Base-by-base conservation (phyloP, 2,888 invertebrate genomes). In the Tenthredo livida region DNA sequence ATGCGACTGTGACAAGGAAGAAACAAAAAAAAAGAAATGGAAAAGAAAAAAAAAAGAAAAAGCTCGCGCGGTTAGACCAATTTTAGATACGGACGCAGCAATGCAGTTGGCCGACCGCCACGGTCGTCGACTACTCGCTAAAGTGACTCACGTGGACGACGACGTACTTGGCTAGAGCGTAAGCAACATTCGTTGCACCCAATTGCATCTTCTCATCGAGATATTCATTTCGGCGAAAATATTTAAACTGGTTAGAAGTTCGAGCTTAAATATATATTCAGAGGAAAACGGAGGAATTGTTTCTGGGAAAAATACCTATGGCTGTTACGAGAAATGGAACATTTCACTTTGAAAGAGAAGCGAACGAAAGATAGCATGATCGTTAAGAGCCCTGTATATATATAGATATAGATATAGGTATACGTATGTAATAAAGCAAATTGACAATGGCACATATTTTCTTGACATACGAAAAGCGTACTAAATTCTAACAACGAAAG, bases 11-110 rank as follows among this genome's bases (percentile, higher is more conserved):
- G 33, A 80, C 80, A 40, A 58, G 50, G 7, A 61, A 58, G 6
- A 6, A 61, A 77, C 50, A 40, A 21, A n/a, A 29, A 80, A 58
- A 80, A 80, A 37, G 93, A 96, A 85, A n/a, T n/a, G n/a, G n/a
- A n/a, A n/a, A n/a, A 94, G 94, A 50, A 43, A 78, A 78, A 78
- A 65, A 50, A n/a, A 82, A 3, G 29, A 80, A 47, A 83, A 61
- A 47, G 4, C 83, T 5, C 84, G 85, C 85, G 85, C 86, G 88
- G 88, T 88, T 88, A 89, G 89, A 87, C 89, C 92, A 92, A 91
- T 91, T 92, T 92, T 91, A 92, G 92, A 91, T 90, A 78, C 85
- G 67, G 50, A 77, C 78, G 85, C 67, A 70, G 82, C 65, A 83
- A 83, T 83, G 65, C 54, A 29, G 77, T 65, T 67, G 67, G 83